Evolutionary conservation across 2,113 vertebrate genomes (phyloP).

Genomic region (Carettochelys insculpta): DNA sequence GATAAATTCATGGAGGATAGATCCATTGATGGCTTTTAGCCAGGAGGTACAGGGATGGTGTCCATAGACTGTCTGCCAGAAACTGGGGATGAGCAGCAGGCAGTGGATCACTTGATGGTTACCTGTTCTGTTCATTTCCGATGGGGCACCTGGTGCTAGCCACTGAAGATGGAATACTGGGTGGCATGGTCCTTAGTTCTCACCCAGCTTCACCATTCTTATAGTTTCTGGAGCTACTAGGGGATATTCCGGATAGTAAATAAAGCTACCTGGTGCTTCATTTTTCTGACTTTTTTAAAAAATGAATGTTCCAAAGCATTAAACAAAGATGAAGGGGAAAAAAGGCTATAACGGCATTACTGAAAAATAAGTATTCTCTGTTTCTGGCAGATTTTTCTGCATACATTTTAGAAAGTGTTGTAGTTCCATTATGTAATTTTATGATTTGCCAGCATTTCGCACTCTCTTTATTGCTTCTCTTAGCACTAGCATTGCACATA

Average conservation of each 20-base stretch:
- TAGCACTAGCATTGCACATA: neutral
- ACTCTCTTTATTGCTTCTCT: neutral
- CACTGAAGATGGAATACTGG: no score
- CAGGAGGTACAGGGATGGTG: no score
- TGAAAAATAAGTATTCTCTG: neutral
- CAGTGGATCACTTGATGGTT: no score
- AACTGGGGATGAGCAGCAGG: no score
- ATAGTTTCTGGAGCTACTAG: neutral
- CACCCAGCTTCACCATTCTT: no score
- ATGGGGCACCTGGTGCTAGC: no score
- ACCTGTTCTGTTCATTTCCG: no score
- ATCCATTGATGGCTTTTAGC: no score
- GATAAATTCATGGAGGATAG: no score
- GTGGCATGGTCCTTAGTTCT: no score
- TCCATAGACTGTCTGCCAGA: no score
- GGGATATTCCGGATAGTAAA: neutral
- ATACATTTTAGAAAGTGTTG: neutral
- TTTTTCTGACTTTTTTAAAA: neutral
- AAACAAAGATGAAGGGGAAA: neutral
- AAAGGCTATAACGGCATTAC: rapidly evolving
- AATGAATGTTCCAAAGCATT: rapidly evolving
- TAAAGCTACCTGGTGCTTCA: neutral
- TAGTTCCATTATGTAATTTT: neutral
- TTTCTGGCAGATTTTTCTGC: neutral
- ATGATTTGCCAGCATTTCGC: neutral